A percentile compares a stretch with the other conserved stretches of the same genome.
phyloP scores from a whole-genome alignment of 2,888 invertebrate species.

The Mycalesis mineus region DNA sequence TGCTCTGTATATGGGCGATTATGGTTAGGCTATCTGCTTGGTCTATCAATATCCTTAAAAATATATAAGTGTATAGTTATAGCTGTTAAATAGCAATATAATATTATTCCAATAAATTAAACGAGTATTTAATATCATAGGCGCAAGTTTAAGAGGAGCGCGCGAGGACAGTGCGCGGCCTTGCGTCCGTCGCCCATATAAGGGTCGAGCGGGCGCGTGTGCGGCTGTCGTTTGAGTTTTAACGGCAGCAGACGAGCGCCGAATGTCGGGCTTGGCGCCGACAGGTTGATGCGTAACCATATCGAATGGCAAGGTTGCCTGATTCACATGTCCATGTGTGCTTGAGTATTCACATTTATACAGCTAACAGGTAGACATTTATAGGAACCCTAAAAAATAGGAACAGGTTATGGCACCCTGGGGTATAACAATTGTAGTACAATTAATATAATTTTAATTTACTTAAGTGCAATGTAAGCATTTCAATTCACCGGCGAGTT shows the following conservation, averaged over 20 bases:
- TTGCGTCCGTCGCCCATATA: slow-evolving; percentile 58
- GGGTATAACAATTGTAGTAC: too few relatives aligned
- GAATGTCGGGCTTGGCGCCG: slow-evolving; percentile 8
- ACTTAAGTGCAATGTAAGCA: too few relatives aligned
- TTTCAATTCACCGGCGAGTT: too few relatives aligned
- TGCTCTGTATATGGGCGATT: too few relatives aligned
- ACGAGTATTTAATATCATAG: neutral
- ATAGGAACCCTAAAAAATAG: too few relatives aligned
- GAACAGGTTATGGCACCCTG: too few relatives aligned
- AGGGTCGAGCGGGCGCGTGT: slow-evolving; percentile 34
- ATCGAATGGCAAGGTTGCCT: neutral
- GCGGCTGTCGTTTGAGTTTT: slow-evolving; percentile 19
- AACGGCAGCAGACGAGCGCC: slow-evolving; percentile 14
- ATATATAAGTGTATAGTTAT: too few relatives aligned
- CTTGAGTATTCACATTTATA: too few relatives aligned
- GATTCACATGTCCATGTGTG: neutral
- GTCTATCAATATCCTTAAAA: too few relatives aligned
- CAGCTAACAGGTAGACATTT: too few relatives aligned
- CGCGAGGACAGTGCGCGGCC: slow-evolving; percentile 48
- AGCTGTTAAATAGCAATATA: neutral
- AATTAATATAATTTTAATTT: too few relatives aligned
- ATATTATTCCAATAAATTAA: neutral
- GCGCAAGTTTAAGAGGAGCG: slow-evolving; percentile 15
- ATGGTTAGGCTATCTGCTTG: too few relatives aligned
- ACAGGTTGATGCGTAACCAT: neutral